Conservation (phyloP, 2,113 vertebrate genomes). For the Muscicapa adusta region DNA sequence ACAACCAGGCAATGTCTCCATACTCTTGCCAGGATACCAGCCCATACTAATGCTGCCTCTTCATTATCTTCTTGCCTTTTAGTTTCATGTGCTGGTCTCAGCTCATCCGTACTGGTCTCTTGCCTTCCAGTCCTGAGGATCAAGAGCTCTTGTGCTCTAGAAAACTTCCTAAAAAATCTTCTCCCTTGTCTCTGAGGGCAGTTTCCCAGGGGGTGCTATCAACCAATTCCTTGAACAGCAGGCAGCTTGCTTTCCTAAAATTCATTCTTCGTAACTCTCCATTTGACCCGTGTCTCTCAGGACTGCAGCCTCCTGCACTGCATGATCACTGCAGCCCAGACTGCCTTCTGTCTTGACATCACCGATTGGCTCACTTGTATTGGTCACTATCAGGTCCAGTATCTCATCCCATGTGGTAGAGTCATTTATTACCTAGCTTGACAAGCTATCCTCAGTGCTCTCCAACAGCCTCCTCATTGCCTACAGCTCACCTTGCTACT, state of each 20-base stretch:
- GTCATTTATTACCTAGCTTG: neutral
- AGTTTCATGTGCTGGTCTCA: neutral
- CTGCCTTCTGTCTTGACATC: neutral
- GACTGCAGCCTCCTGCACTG: neutral
- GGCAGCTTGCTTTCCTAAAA: neutral
- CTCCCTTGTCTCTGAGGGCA: neutral
- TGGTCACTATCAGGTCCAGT: neutral
- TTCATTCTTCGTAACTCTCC: neutral
- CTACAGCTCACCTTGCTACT: neutral
- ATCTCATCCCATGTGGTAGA: neutral
- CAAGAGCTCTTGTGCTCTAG: neutral
- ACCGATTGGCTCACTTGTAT: neutral
- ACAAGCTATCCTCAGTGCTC: neutral
- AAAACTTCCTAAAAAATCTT: neutral
- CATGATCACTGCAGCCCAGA: neutral
- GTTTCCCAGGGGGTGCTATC: neutral
- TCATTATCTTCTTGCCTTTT: neutral
- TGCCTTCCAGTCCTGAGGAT: neutral
- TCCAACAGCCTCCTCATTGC: neutral
- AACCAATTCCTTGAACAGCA: neutral
- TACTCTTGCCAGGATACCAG: neutral
- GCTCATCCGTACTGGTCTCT: neutral
- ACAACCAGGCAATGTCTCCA: neutral
- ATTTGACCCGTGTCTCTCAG: neutral
- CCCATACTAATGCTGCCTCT: neutral